Evolutionary conservation across 2,888 invertebrate species (phyloP).

Genomic region (Hermaeophaga mercurialis): DNA sequence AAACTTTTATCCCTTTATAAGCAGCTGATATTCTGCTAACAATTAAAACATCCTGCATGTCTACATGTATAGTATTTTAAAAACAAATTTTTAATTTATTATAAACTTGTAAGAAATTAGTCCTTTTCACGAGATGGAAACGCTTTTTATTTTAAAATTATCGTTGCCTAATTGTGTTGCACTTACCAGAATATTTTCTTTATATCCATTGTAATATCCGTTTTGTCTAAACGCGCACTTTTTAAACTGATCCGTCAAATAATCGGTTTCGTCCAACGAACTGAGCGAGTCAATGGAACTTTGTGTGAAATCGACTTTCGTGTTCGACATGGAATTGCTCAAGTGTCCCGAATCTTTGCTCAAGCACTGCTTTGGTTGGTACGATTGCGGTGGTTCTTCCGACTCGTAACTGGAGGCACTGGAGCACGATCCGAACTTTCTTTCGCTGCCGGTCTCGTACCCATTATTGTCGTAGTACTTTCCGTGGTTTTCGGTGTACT

Average conservation of each 20-base stretch:
- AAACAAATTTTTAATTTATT: too few species aligned
- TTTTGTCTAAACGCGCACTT: conserved; percentile 47
- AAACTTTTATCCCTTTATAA: too few species aligned
- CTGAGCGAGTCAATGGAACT: conserved; percentile 57
- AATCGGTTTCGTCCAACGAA: conserved; percentile 57
- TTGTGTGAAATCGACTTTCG: conserved; percentile 54
- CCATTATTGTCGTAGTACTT: conserved; percentile 51
- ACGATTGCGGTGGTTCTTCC: conserved; percentile 43
- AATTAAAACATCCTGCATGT: too few species aligned
- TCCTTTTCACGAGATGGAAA: too few species aligned
- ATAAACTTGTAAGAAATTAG: too few species aligned
- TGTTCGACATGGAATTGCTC: conserved; percentile 52
- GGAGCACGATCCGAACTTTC: conserved; percentile 54
- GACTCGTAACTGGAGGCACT: conserved; percentile 57
- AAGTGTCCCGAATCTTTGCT: conserved; percentile 57
- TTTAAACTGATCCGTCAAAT: conserved; percentile 51
- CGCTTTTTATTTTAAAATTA: too few species aligned
- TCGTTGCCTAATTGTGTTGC: too few species aligned
- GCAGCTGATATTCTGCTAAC: too few species aligned
- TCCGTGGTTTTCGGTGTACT: conserved; percentile 40
- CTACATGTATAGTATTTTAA: too few species aligned
- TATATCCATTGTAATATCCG: conserved; percentile 44
- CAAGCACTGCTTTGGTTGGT: conserved; percentile 42
- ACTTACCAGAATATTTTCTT: conserved; percentile 40
- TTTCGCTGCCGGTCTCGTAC: conserved; percentile 52